These are phyloP conservation scores for Etheostoma cragini DNA, from an alignment of 2,113 vertebrate species.

Conservation along the genomic window DNA sequence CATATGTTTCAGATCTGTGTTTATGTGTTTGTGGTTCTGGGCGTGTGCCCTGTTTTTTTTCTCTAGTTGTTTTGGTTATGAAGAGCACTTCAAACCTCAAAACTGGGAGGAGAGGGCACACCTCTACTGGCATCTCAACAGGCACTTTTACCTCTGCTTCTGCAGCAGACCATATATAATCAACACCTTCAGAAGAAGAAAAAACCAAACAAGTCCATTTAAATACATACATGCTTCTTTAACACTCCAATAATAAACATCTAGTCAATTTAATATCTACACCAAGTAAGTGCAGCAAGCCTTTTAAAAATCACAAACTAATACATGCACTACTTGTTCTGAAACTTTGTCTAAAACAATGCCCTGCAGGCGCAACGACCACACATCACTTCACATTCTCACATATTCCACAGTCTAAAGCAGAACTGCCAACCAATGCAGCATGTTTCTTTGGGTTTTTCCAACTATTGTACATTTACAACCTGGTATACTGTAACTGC, in stretches of 20 bases:
- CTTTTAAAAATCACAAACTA: conserved; percentile 31
- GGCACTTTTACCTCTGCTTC: conserved; percentile 44
- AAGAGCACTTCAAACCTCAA: conserved; percentile 77
- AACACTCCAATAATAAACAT: not conserved
- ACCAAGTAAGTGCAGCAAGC: not conserved
- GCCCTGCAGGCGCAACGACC: conserved; percentile 21
- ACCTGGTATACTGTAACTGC: not conserved
- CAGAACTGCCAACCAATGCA: not conserved
- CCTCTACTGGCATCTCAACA: conserved; percentile 77
- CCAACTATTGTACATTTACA: conserved; percentile 12
- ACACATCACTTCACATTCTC: conserved; percentile 23
- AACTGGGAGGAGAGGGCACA: conserved; percentile 76
- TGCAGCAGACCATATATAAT: not conserved
- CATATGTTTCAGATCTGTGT: conserved; percentile 80
- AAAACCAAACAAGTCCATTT: not conserved
- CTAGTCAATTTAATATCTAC: conserved; percentile 11
- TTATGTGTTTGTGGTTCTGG: conserved; percentile 86
- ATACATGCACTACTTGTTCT: conserved; percentile 45
- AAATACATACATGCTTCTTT: conserved; percentile 4
- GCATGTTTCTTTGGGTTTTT: conserved; percentile 2
- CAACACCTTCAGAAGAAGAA: not conserved
- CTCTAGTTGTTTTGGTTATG: conserved; percentile 77
- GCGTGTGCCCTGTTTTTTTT: conserved; percentile 80
- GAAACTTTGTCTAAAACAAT: conserved; percentile 36
- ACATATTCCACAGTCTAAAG: conserved; percentile 17